Conservation (phyloP, 2,888 invertebrate species). For the Tanypteryx hageni region DNA sequence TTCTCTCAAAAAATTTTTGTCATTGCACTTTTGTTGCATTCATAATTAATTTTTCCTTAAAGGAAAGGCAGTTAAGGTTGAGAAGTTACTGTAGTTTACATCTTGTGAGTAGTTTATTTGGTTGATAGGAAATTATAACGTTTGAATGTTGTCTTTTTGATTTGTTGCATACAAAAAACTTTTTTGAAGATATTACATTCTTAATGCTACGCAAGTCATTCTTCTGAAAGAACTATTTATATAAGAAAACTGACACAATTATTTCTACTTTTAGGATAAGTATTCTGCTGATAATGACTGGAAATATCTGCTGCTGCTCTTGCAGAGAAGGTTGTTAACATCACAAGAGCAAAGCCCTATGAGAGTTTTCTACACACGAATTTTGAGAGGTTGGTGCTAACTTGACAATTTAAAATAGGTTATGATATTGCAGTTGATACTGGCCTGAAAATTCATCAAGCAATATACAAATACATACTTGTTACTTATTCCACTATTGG, state of each 20-base stretch:
- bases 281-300: slow-evolving; percentile 75
- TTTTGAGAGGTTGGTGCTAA: slow-evolving; percentile 67
- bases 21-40: no score
- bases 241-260: neutral
- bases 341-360: slow-evolving; percentile 69
- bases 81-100: no score
- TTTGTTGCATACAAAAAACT: neutral
- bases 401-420: no score
- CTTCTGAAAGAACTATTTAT: no score
- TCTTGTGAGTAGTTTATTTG: no score
- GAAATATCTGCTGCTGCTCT: slow-evolving; percentile 74
- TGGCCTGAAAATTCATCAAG: no score
- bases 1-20: no score
- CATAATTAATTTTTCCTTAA: no score
- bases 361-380: slow-evolving; percentile 67
- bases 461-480: no score
- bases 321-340: slow-evolving; percentile 73
- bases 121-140: slow-evolving; percentile 9
- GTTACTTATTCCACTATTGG: no score
- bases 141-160: slow-evolving; percentile 55
- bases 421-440: no score
- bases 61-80: neutral
- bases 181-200: neutral
- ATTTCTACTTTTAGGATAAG: slow-evolving; percentile 73
- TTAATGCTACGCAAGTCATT: neutral